phyloP scores from a whole-genome alignment of 2,797 vertebrate genomes.

The Crypturellus tataupa region DNA sequence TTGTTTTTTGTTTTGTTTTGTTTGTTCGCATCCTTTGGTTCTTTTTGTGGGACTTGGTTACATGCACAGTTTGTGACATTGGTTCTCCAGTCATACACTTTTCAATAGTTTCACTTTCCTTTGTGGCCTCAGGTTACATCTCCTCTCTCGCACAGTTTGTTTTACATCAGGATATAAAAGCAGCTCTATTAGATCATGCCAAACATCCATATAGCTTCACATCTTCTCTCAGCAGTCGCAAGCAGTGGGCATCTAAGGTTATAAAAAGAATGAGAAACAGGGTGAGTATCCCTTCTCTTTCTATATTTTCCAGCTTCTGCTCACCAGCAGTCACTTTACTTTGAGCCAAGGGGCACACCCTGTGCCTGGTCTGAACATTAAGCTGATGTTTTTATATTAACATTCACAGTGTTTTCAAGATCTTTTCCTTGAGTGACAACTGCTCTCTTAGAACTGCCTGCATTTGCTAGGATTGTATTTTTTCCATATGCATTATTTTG shows the following conservation, averaged over 20 bases:
- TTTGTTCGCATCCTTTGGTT: constrained; percentile 13
- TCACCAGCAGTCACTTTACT: not conserved
- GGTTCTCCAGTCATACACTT: not conserved
- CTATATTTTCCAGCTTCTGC: constrained; percentile 11
- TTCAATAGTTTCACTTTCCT: constrained; percentile 45
- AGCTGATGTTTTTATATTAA: not conserved
- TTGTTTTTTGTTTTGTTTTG: not conserved
- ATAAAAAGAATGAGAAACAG: not conserved
- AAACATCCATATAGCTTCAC: not conserved
- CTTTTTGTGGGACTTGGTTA: not conserved
- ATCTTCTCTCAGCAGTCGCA: not conserved
- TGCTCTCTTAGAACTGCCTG: not conserved
- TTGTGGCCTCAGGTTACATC: constrained; percentile 27
- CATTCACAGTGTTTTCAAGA: not conserved
- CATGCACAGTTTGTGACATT: not conserved
- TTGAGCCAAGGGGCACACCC: constrained; percentile 42
- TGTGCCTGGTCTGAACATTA: constrained; percentile 21
- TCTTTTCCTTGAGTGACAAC: not conserved
- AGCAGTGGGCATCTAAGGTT: not conserved
- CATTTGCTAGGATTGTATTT: not conserved
- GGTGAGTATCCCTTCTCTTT: constrained; percentile 44
- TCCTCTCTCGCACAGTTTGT: not conserved
- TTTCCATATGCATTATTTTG: not conserved
- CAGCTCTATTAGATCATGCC: not conserved
- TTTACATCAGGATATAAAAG: not conserved